Conservation (phyloP, 2,797 vertebrate species). For the Platalea minor region DNA sequence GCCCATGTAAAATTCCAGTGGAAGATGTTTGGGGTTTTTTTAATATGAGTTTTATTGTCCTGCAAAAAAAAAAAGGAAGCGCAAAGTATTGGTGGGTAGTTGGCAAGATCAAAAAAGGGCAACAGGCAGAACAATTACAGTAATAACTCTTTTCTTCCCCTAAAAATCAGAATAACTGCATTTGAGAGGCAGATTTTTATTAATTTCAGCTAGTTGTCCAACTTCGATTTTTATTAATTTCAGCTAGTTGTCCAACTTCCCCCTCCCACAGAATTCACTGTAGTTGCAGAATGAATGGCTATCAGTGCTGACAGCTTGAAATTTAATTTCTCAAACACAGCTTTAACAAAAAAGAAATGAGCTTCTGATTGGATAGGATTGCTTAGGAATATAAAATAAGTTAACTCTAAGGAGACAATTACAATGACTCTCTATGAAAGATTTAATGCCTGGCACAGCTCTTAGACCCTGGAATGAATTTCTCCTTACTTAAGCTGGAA, state of each 20-base stretch:
- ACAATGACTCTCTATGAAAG: neutral
- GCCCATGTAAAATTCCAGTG: neutral
- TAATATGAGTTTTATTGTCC: neutral
- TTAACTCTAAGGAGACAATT: neutral
- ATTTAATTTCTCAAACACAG: neutral
- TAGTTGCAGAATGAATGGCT: neutral
- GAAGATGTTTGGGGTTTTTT: neutral
- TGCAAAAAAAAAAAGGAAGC: neutral
- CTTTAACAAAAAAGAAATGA: neutral
- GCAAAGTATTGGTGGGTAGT: neutral
- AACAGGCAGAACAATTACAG: neutral
- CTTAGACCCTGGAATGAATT: neutral
- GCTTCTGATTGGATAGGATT: neutral
- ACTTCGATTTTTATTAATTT: neutral
- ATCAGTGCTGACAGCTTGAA: neutral
- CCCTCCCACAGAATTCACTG: neutral
- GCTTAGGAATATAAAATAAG: neutral
- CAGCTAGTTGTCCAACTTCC: neutral
- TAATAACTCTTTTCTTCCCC: neutral
- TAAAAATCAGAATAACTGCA: neutral
- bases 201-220: neutral
- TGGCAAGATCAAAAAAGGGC: neutral
- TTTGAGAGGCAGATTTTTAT: neutral
- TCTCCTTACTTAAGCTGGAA: neutral
- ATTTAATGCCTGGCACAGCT: neutral